These are phyloP conservation scores for Synergus japonicus DNA, from an alignment of 2,888 invertebrate species.

Conservation along the genomic window DNA sequence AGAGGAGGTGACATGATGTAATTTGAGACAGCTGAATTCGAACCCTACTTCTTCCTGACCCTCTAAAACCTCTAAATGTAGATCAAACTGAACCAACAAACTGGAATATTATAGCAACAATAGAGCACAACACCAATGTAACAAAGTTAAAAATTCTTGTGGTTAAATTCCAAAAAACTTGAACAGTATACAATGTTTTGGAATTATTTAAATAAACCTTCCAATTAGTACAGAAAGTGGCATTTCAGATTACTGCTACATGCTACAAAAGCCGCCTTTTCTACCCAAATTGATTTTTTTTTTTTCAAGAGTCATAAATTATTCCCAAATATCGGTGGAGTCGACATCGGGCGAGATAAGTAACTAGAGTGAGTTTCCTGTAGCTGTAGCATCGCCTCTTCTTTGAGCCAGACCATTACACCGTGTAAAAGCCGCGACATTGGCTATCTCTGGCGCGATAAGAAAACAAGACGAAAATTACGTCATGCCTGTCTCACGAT, in stretches of 20 bases:
- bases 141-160: too few relatives aligned
- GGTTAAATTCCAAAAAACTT: too few relatives aligned
- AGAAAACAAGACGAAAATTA: conserved; percentile 45
- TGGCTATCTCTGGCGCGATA: conserved; percentile 23
- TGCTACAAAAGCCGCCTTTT: neutral
- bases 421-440: conserved; percentile 9
- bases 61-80: neutral
- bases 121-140: too few relatives aligned
- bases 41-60: conserved; percentile 2
- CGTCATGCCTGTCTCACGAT: conserved; percentile 38
- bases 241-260: too few relatives aligned
- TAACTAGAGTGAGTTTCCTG: conserved; percentile 16
- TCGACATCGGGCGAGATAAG: conserved; percentile 17
- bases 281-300: conserved; percentile 18
- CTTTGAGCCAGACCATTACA: neutral
- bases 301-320: conserved; percentile 12
- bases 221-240: too few relatives aligned
- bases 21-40: conserved; percentile 69
- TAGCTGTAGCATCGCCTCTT: neutral
- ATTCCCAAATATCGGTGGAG: conserved; percentile 18
- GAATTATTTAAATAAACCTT: too few relatives aligned
- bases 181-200: too few relatives aligned
- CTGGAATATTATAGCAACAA: neutral
- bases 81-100: conserved; percentile 12
- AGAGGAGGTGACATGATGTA: conserved; percentile 73